Evolutionary conservation across 2,888 invertebrate species (phyloP).

Genomic region (Agonopterix heracliana): DNA sequence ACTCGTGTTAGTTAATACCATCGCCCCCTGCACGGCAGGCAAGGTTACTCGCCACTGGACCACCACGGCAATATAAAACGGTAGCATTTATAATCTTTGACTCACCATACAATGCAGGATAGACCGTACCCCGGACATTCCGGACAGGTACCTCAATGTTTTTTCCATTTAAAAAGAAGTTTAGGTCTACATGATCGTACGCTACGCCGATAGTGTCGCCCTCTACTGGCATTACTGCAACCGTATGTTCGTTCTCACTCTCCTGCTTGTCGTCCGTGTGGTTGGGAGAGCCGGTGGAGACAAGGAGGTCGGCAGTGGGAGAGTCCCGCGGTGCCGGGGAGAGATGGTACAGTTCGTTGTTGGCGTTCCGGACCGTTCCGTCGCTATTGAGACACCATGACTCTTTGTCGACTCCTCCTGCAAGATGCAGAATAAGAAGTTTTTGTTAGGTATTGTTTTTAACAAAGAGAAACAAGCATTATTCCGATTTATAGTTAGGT

Average conservation of each 20-base stretch:
- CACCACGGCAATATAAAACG: too few relatives aligned
- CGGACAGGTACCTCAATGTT: constrained; percentile 89
- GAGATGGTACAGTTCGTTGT: constrained; percentile 84
- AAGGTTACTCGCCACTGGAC: too few relatives aligned
- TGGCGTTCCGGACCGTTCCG: constrained; percentile 89
- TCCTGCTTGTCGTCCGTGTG: constrained; percentile 43
- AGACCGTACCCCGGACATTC: constrained; percentile 93
- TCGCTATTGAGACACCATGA: constrained; percentile 97
- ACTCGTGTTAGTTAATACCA: too few relatives aligned
- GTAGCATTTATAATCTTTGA: constrained; percentile 6
- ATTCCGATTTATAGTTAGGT: not conserved
- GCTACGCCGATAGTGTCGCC: constrained; percentile 96
- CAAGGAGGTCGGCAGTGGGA: constrained; percentile 60
- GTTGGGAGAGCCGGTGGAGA: constrained; percentile 51
- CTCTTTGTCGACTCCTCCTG: constrained; percentile 89
- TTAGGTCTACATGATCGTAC: constrained; percentile 96
- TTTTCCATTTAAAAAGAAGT: constrained; percentile 95
- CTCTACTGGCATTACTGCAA: constrained; percentile 83
- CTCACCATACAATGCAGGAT: constrained; percentile 94
- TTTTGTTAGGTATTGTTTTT: not conserved
- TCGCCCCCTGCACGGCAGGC: too few relatives aligned
- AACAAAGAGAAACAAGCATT: not conserved
- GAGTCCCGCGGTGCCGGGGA: constrained; percentile 60
- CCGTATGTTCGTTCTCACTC: constrained; percentile 34
- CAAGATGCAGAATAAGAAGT: constrained; percentile 19